Conservation (phyloP, 2,797 vertebrate genomes). For the Cyclopterus lumpus region DNA sequence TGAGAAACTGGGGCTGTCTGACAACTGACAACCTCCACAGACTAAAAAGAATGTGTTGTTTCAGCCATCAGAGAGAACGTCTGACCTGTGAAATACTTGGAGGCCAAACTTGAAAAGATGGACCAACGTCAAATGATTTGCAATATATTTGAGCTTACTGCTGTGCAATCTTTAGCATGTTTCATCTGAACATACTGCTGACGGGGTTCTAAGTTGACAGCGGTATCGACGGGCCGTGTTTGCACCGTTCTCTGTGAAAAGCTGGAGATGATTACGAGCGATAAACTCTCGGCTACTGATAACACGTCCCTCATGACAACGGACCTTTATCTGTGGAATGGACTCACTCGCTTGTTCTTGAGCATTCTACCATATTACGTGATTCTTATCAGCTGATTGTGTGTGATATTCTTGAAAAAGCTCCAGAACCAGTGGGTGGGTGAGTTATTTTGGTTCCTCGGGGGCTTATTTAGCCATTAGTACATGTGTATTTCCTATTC, state of each 20-base stretch:
- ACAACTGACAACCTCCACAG: not conserved
- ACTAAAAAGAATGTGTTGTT: not conserved
- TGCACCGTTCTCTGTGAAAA: not conserved
- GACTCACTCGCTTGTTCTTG: not conserved
- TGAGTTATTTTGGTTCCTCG: not conserved
- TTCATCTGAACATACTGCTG: not conserved
- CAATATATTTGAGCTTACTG: not conserved
- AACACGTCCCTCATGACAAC: not conserved
- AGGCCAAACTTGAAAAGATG: not conserved
- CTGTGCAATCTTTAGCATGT: not conserved
- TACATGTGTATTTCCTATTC: not conserved
- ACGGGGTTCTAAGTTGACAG: not conserved
- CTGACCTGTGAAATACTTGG: not conserved
- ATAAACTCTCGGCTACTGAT: not conserved
- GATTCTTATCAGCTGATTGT: not conserved
- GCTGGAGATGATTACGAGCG: not conserved
- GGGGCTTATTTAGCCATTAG: not conserved
- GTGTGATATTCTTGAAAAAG: slow-evolving; percentile 1
- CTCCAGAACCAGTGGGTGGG: not conserved
- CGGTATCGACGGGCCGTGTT: not conserved
- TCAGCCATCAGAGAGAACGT: not conserved
- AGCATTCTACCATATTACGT: not conserved
- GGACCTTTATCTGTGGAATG: not conserved
- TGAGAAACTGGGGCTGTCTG: not conserved
- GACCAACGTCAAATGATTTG: not conserved